phyloP scores from a whole-genome alignment of 1,140 invertebrate species.

The Drosophila lacertosa region DNA sequence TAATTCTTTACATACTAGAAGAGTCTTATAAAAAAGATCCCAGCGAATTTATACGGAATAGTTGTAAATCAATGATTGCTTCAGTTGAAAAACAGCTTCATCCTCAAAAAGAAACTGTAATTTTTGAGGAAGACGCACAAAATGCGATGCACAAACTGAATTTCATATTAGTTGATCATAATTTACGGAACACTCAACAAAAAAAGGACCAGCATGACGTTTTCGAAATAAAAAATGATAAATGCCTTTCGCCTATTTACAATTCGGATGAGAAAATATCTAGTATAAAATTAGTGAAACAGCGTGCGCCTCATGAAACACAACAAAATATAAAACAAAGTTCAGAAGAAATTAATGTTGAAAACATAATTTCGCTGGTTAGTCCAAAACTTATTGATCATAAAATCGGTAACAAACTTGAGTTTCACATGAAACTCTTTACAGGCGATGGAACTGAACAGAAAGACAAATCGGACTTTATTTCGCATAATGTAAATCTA shows the following conservation, averaged over 20 bases:
- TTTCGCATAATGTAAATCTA: not conserved
- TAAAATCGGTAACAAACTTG: no score
- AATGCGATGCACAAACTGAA: not conserved
- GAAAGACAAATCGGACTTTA: not conserved
- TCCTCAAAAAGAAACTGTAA: constrained; percentile 40
- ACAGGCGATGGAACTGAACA: not conserved
- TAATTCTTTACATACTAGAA: constrained; percentile 38
- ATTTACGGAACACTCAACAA: not conserved
- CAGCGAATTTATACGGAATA: constrained; percentile 19
- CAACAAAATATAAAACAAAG: not conserved
- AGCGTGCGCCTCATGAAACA: not conserved
- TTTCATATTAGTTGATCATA: not conserved
- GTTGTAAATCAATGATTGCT: constrained; percentile 7
- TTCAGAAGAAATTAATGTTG: not conserved
- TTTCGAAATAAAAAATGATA: not conserved
- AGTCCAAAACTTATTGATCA: not conserved
- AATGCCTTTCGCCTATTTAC: not conserved
- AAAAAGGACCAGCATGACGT: not conserved
- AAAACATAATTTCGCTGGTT: not conserved
- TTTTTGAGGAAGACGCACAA: constrained; percentile 6
- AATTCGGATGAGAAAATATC: not conserved
- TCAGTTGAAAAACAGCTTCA: constrained; percentile 38
- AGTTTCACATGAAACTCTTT: not conserved
- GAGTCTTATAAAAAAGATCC: constrained; percentile 28
- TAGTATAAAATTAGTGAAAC: not conserved